Evolutionary conservation across 2,888 invertebrate genomes (phyloP).

Genomic region (Plagiodera versicolora): DNA sequence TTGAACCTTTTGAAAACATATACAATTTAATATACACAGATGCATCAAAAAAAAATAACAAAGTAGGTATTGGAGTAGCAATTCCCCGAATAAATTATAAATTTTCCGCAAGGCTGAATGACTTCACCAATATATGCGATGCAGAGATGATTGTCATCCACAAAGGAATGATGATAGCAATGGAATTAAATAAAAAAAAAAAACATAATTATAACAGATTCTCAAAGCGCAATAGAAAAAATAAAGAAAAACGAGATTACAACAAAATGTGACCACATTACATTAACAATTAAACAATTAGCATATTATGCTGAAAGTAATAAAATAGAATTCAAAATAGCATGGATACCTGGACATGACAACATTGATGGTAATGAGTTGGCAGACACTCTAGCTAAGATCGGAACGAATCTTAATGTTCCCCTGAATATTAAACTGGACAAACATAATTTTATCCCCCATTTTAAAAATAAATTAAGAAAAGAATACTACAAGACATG

Average conservation of each 20-base stretch:
- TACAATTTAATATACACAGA: not conserved
- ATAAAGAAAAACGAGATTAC: not conserved
- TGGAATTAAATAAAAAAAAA: too few species aligned
- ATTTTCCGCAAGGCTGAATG: not conserved
- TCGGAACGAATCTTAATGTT: not conserved
- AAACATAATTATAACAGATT: slow-evolving; percentile 1
- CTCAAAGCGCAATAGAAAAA: not conserved
- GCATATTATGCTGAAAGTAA: not conserved
- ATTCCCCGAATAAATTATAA: not conserved
- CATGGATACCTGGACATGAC: not conserved
- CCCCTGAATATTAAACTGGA: not conserved
- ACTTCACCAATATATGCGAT: not conserved
- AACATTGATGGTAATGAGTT: not conserved
- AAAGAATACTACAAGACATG: not conserved
- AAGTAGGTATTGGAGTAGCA: not conserved
- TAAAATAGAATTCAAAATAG: not conserved
- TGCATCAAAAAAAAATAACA: not conserved
- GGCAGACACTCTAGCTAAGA: slow-evolving; percentile 3
- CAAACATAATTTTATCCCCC: not conserved
- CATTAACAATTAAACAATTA: slow-evolving; percentile 1
- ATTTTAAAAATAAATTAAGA: not conserved
- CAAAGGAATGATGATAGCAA: not conserved
- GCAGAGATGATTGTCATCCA: slow-evolving; percentile 6
- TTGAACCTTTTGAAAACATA: not conserved
- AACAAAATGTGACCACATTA: not conserved